These are phyloP conservation scores for Anoura caudifer DNA, from an alignment of 2,113 vertebrate species.

Conservation along the genomic window DNA sequence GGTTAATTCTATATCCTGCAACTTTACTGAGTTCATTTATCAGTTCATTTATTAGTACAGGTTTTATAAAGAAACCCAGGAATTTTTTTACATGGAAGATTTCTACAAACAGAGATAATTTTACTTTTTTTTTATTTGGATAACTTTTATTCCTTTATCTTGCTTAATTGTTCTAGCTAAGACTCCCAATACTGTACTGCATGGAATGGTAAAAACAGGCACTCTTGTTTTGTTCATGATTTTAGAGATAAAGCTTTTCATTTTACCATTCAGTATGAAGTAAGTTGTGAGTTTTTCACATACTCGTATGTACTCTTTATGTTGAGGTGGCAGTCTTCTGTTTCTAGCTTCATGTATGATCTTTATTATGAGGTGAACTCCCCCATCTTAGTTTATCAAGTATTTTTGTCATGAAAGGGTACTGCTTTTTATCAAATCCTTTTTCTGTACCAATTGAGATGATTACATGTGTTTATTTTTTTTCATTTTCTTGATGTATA, in stretches of 20 bases:
- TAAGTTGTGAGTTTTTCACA: neutral
- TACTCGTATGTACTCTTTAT: neutral
- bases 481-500: neutral
- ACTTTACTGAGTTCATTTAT: neutral
- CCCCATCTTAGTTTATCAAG: neutral
- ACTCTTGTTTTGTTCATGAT: neutral
- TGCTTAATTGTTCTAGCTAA: neutral
- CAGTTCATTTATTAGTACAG: neutral
- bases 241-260: neutral
- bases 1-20: neutral
- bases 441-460: neutral
- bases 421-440: neutral
- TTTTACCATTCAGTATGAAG: neutral
- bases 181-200: neutral
- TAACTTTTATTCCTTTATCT: neutral
- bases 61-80: neutral
- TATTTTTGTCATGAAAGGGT: neutral
- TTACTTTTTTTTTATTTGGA: neutral
- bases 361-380: neutral
- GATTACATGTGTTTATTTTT: neutral
- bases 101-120: neutral
- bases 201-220: neutral
- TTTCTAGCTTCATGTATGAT: neutral
- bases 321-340: neutral
- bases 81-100: neutral